phyloP scores from a whole-genome alignment of 2,888 invertebrate species.

The Chrysina gloriosa region DNA sequence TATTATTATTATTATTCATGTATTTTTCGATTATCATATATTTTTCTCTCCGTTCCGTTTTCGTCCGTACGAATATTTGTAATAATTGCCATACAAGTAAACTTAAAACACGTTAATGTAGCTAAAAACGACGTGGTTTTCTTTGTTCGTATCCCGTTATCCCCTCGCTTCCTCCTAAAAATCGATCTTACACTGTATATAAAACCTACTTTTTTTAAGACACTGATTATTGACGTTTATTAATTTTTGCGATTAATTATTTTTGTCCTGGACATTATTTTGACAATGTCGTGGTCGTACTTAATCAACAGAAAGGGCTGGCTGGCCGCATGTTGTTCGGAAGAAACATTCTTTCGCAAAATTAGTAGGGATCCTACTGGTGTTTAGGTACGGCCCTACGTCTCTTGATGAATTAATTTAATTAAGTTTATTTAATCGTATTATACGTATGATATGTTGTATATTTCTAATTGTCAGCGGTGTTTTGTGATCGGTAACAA shows the following conservation, averaged over 20 bases:
- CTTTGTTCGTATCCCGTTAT: constrained; percentile 23
- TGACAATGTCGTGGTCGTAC: constrained; percentile 9
- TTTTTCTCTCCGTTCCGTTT: constrained; percentile 6
- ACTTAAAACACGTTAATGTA: constrained; percentile 26
- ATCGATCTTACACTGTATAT: constrained; percentile 17
- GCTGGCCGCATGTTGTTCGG: neutral
- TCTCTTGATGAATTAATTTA: constrained; percentile 20
- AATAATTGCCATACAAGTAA: constrained; percentile 29
- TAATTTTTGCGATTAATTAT: constrained; percentile 11
- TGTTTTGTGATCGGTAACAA: constrained; percentile 45
- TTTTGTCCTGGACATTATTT: constrained; percentile 4
- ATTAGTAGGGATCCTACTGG: neutral
- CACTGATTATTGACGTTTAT: constrained; percentile 12
- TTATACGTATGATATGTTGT: constrained; percentile 37
- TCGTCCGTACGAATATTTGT: constrained; percentile 27
- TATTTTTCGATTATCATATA: constrained; percentile 24
- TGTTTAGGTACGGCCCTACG: constrained; percentile 22
- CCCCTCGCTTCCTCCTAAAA: neutral
- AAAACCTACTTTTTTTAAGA: constrained; percentile 12
- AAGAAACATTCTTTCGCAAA: neutral
- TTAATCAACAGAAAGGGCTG: constrained; percentile 21
- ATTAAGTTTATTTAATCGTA: constrained; percentile 40
- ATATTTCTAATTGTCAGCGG: constrained; percentile 28
- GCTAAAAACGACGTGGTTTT: constrained; percentile 13
- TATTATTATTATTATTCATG: constrained; percentile 16